Evolutionary conservation across 2,888 invertebrate species (phyloP), one percentile per base, ranked within the genome.

Genomic region (Teinopalpus imperialis): DNA sequence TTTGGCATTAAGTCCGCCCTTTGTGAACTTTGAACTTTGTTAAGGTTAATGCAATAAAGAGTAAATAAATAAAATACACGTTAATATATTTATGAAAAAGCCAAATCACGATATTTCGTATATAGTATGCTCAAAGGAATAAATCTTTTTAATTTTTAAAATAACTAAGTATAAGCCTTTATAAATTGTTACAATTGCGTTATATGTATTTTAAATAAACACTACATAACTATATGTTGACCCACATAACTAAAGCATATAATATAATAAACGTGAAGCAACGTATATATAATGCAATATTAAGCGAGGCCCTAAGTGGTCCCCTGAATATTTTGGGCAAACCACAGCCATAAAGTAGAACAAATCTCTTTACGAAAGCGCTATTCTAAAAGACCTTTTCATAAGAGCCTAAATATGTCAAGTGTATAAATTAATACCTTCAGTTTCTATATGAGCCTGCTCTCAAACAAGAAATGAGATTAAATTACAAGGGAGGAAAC

Each of bases 341-440:
- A 41, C 41, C 41, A 31, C 31, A 24, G 7, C 6, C 16, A 12
- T n/a, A 6, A 20, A 14, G 8, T 39, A 9, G 23, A 21, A 3
- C 10, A 18, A 41, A 31, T 13, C 41, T 40, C 24, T 3, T n/a
- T 3, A 12, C 23, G 10, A 16, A 16, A 12, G 16, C 13, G 12
- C 20, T 12, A 21, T 43, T 21, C 7, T 30, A 5, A 13, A 35
- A 14, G 9, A 23, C 23, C 12, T n/a, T 26, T 43, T 27, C 9
- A 9, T 27, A 18, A 16, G 6, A 23, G 6, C 26, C 2, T 12
- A 4, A 12, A 32, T 43, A 26, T 12, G n/a, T 9, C 3, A 5
- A n/a, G 16, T 4, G 21, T 18, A n/a, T 32, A 26, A 39, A 24
- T 42, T 27, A 39, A 44, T 43, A 16, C 24, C 18, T 23, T 20